Evolutionary conservation across 1,140 invertebrate genomes (phyloP).

Genomic region (Tachypleus tridentatus): DNA sequence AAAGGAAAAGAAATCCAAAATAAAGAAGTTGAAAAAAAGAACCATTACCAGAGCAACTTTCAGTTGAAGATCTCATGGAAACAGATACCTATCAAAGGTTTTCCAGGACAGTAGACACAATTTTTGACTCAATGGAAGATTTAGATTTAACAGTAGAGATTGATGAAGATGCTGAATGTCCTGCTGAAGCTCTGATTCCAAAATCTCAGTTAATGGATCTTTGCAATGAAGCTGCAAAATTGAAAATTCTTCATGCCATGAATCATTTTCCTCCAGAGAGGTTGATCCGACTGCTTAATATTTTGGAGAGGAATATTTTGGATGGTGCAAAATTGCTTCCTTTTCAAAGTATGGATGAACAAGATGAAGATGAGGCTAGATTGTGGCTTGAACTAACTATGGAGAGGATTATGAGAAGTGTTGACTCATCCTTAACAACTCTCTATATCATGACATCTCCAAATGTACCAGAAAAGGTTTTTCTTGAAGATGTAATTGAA

Average conservation of each 20-base stretch:
- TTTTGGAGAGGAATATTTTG: slow-evolving; percentile 82
- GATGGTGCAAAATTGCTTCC: slow-evolving; percentile 75
- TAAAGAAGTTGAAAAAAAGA: slow-evolving; percentile 27
- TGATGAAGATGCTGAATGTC: slow-evolving; percentile 55
- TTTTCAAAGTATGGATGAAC: slow-evolving; percentile 56
- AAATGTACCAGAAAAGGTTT: slow-evolving; percentile 87
- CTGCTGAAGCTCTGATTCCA: slow-evolving; percentile 60
- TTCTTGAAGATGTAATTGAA: slow-evolving; percentile 94
- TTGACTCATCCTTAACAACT: slow-evolving; percentile 72
- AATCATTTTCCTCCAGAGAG: slow-evolving; percentile 82
- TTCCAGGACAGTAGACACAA: slow-evolving; percentile 66
- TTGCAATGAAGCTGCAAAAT: slow-evolving; percentile 85
- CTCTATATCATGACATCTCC: slow-evolving; percentile 85
- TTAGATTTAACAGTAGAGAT: slow-evolving; percentile 47
- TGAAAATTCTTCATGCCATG: slow-evolving; percentile 58
- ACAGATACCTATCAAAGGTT: slow-evolving; percentile 90
- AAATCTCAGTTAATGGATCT: slow-evolving; percentile 72
- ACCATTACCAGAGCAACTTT: slow-evolving; percentile 62
- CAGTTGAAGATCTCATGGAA: slow-evolving; percentile 82
- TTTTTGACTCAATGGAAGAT: slow-evolving; percentile 83
- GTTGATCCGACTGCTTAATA: slow-evolving; percentile 66
- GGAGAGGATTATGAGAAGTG: slow-evolving; percentile 76
- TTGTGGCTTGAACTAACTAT: slow-evolving; percentile 79
- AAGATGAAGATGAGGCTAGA: slow-evolving; percentile 75
- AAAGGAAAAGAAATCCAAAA: slow-evolving; percentile 27